phyloP scores from a whole-genome alignment of 2,797 vertebrate genomes.

The Carapus acus region DNA sequence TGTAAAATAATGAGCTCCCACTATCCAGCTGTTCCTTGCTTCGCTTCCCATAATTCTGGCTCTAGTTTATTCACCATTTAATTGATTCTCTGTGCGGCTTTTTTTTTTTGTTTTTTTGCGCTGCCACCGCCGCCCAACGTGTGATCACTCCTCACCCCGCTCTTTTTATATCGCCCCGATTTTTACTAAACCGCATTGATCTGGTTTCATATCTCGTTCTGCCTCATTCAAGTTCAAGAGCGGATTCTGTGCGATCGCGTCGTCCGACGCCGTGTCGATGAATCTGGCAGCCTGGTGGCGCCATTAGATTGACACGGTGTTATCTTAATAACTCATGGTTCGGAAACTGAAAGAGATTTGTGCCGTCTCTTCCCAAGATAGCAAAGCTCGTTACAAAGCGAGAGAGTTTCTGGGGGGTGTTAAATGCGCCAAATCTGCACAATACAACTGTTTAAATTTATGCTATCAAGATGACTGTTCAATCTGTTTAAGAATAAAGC shows the following conservation, averaged over 20 bases:
- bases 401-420: neutral
- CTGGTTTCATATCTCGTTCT: conserved; percentile 5
- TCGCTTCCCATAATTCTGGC: conserved; percentile 14
- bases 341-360: conserved; percentile 13
- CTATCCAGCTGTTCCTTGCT: conserved; percentile 36
- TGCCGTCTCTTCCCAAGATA: conserved; percentile 8
- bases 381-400: neutral
- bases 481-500: too few species aligned
- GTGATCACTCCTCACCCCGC: neutral
- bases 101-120: conserved; percentile 11
- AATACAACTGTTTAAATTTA: neutral
- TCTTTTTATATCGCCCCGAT: neutral
- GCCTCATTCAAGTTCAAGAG: neutral
- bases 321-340: conserved; percentile 4
- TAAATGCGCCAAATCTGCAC: neutral
- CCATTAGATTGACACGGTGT: conserved; percentile 2
- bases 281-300: conserved; percentile 1
- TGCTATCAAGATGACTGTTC: neutral
- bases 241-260: conserved; percentile 1
- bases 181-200: conserved; percentile 1
- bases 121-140: too few species aligned
- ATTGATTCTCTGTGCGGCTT: conserved; percentile 11
- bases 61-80: conserved; percentile 20
- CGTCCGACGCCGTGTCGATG: neutral
- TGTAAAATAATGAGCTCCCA: conserved; percentile 51